Base-by-base conservation (phyloP, 2,113 vertebrate genomes). In the Vidua macroura region DNA sequence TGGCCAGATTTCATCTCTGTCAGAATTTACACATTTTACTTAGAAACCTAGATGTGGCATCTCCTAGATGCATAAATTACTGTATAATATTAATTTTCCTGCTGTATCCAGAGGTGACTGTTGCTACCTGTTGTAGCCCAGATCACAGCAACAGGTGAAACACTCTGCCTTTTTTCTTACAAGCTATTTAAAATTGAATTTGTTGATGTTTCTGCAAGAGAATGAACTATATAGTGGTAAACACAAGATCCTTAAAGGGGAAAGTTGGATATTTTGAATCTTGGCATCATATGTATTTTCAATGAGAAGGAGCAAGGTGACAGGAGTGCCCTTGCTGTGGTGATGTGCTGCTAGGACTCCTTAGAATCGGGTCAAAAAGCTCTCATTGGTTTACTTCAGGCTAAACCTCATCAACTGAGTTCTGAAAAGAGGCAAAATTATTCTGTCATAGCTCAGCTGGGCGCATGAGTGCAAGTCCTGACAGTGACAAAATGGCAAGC, bases 351-450 rank as follows among this genome's bases (percentile, higher is more conserved):
- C 86, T 84, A 77, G 25, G 25, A 15, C 72, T 86, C 82, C 73
- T 92, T 17, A 81, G 60, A 81, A 87, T 10, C 3, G 23, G 64
- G 77, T 76, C 53, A 90, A 44, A 81, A 88, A 93, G 46, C 43
- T 70, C 75, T 81, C 89, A 56, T 33, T 86, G 53, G 30, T 43
- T 77, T 90, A 37, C 78, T 91, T 64, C 76, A 76, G 67, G 62
- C 76, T 82, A 87, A 83, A 91, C 22, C 15, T 30, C 53, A 80
- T 79, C 74, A 90, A 49, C 39, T 88, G 75, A 83, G 52, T 33
- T 92, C 67, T 74, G 73, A 86, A 84, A 73, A 82, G 41, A 82
- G 39, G n/a, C 56, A 94, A 74, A 96, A 85, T 74, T 73, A 44
- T 63, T 85, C 53, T 78, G 10, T 95, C 91, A 76, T 59, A 78